Base-by-base conservation (phyloP, 1,140 invertebrate species). In the Ephestia elutella region DNA sequence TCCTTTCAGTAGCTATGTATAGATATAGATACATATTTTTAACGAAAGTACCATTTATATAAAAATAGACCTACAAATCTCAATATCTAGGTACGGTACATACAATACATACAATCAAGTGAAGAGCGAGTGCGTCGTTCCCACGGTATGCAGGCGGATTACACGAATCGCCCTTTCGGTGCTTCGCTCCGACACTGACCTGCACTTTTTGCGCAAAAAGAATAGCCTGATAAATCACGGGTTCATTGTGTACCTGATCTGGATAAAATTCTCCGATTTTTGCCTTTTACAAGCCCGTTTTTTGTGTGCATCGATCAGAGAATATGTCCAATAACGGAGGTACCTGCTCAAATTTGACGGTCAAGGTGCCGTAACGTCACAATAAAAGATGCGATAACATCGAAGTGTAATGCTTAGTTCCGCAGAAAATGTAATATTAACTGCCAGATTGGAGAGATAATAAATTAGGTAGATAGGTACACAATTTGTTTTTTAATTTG, bases 91-190 rank as follows among this genome's bases (percentile, higher is more conserved):
- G 8, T 35, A 5, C 10, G 32, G 21, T 65, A 28, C 30, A 32
- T 28, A 28, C 25, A 25, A 25, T 8, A 10, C 49, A 30, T 32
- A 54, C 56, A 62, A 18, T 50, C 19, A 63, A 44, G 51, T 13
- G 49, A 10, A 50, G 48, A 19, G 44, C 38, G 56, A 60, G 53
- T 35, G 60, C 57, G 20, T 35, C 66, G 71, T 87, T 87, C 85
- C 83, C 85, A 87, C 85, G 85, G 55, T 78, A 49, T 56, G 69
- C 59, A 54, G 59, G 63, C 72, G 81, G 82, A 82, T 87, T 87
- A 87, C 80, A 81, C 70, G 69, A 74, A 80, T 84, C 83, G 81
- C 78, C 75, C 80, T 86, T 86, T 82, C 83, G 78, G 78, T 77
- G 81, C 77, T 84, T 85, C 85, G 72, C 61, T 74, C 35, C 70